Conservation (phyloP, 2,797 vertebrate species). For the Sciurus carolinensis region DNA sequence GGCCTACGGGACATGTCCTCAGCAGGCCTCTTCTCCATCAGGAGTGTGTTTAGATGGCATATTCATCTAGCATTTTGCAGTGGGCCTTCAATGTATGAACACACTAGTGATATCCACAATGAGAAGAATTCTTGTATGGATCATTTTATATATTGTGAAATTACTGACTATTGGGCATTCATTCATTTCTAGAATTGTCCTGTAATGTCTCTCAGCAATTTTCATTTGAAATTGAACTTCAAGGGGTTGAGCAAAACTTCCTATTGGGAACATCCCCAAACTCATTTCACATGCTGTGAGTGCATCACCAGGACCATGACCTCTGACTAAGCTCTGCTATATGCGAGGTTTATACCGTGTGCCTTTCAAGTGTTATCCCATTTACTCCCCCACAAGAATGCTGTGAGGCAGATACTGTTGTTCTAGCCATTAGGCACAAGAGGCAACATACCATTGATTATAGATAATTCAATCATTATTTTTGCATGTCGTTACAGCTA, state of each 20-base stretch:
- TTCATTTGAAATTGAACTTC: slow-evolving; percentile 32
- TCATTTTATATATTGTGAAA: background rate
- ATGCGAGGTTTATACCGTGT: background rate
- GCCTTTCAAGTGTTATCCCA: background rate
- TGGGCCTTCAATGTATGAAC: background rate
- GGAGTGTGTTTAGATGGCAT: background rate
- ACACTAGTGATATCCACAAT: background rate
- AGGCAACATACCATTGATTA: background rate
- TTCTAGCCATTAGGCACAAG: background rate
- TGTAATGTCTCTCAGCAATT: slow-evolving; percentile 16
- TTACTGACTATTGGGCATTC: background rate
- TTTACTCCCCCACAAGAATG: background rate
- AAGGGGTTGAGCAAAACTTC: background rate
- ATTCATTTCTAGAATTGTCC: slow-evolving; percentile 16
- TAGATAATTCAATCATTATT: slow-evolving; percentile 23
- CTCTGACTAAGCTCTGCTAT: background rate
- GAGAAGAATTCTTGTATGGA: background rate
- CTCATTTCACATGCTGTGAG: background rate
- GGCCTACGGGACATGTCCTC: background rate
- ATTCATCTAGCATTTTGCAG: background rate
- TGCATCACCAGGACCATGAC: background rate
- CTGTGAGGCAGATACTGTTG: background rate
- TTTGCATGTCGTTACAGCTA: background rate
- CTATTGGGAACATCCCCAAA: background rate
- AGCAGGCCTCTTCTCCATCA: background rate